Evolutionary conservation across 2,888 invertebrate species (phyloP).

Genomic region (Drosophila maculinotata): DNA sequence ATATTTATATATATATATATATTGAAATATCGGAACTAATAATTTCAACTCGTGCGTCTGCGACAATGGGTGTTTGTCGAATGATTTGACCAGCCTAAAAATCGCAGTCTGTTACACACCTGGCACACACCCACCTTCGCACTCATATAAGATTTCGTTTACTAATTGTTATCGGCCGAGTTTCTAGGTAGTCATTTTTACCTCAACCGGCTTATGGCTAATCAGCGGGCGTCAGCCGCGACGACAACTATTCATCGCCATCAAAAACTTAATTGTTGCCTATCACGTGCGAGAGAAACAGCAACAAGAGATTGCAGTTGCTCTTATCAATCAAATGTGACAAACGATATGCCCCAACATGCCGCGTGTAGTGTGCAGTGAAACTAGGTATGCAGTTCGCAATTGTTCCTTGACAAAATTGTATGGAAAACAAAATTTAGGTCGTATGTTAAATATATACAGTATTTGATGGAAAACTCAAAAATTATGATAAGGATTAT

Average conservation of each 20-base stretch:
- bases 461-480: no score
- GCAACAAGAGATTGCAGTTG: slow-evolving; percentile 15
- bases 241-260: slow-evolving; percentile 28
- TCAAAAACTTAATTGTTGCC: slow-evolving; percentile 11
- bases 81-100: slow-evolving; percentile 37
- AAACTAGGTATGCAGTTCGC: background rate
- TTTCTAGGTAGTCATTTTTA: slow-evolving; percentile 16
- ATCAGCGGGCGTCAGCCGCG: slow-evolving; percentile 31
- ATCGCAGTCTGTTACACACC: background rate
- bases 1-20: background rate
- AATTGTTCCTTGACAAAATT: no score
- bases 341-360: slow-evolving; percentile 10
- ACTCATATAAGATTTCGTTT: slow-evolving; percentile 26
- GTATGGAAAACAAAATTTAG: no score
- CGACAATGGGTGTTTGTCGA: slow-evolving; percentile 24
- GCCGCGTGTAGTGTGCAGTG: slow-evolving; percentile 4
- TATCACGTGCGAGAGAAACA: slow-evolving; percentile 41
- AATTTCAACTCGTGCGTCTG: slow-evolving; percentile 21
- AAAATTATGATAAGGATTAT: no score
- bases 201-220: slow-evolving; percentile 39
- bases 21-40: background rate
- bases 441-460: no score
- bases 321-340: slow-evolving; percentile 22
- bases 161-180: slow-evolving; percentile 30
- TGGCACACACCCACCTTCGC: slow-evolving; percentile 7